Percentiles rank a stretch among this genome's conserved stretches.
Evolutionary conservation across 2,797 vertebrate genomes (phyloP).

Genomic region (Aulostomus chinensis): DNA sequence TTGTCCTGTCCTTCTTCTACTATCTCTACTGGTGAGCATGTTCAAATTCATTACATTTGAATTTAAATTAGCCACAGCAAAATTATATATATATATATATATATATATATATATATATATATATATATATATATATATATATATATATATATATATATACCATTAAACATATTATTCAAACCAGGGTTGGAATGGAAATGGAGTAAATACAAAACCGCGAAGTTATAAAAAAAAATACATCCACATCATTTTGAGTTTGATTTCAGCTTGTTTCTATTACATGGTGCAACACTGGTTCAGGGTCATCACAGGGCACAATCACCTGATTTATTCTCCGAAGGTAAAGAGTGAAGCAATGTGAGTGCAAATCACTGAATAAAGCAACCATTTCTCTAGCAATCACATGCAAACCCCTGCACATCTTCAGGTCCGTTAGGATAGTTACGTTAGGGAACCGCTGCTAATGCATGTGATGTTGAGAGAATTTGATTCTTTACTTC

Average conservation of each 20-base stretch:
- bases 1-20: conserved; percentile 98
- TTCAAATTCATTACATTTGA: too few relatives aligned
- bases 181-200: background rate
- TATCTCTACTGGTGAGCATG: conserved; percentile 96
- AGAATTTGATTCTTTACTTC: conserved; percentile 73
- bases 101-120: too few relatives aligned
- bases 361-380: conserved; percentile 71
- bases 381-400: conserved; percentile 67
- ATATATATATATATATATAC: too few relatives aligned
- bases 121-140: too few relatives aligned
- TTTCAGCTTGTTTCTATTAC: too few relatives aligned
- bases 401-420: conserved; percentile 67
- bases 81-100: too few relatives aligned
- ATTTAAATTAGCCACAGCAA: too few relatives aligned
- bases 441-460: background rate
- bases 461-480: conserved; percentile 68
- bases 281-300: too few relatives aligned
- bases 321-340: background rate
- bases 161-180: too few relatives aligned
- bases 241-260: too few relatives aligned
- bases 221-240: too few relatives aligned
- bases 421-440: conserved; percentile 16
- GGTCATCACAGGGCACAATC: too few relatives aligned
- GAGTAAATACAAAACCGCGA: background rate
- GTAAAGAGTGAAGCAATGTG: background rate